Evolutionary conservation across 2,113 vertebrate genomes (phyloP).

Genomic region (Baryphthengus martii): DNA sequence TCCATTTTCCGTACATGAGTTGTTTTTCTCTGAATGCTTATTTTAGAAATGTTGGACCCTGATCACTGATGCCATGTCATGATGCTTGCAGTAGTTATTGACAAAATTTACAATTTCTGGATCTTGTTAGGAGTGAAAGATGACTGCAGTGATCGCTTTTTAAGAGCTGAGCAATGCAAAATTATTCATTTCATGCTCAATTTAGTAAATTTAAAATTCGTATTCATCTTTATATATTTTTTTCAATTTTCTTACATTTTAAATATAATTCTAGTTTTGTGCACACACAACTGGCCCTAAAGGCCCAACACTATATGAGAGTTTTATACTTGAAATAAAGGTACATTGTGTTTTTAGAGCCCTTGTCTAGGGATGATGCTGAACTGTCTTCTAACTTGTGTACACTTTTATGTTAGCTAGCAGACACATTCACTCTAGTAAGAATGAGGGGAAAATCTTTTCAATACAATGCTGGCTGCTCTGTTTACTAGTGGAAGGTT

Average conservation of each 20-base stretch:
- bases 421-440: not conserved
- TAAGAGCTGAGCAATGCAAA: not conserved
- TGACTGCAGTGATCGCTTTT: not conserved
- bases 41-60: not conserved
- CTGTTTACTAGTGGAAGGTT: not conserved
- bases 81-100: not conserved
- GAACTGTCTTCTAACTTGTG: not conserved
- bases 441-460: not conserved
- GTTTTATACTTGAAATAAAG: not conserved
- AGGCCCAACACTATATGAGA: not conserved
- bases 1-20: not conserved
- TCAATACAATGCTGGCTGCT: not conserved
- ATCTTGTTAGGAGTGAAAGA: not conserved
- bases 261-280: not conserved
- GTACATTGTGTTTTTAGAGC: not conserved
- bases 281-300: too few relatives aligned
- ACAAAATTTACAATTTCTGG: not conserved
- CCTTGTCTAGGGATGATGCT: not conserved
- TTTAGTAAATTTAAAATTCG: not conserved
- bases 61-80: not conserved
- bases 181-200: fast-evolving
- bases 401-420: not conserved
- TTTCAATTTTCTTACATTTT: not conserved
- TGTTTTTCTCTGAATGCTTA: not conserved
- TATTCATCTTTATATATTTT: not conserved